Conservation (phyloP, 1,140 invertebrate species). For the Platorchestia sp. region DNA sequence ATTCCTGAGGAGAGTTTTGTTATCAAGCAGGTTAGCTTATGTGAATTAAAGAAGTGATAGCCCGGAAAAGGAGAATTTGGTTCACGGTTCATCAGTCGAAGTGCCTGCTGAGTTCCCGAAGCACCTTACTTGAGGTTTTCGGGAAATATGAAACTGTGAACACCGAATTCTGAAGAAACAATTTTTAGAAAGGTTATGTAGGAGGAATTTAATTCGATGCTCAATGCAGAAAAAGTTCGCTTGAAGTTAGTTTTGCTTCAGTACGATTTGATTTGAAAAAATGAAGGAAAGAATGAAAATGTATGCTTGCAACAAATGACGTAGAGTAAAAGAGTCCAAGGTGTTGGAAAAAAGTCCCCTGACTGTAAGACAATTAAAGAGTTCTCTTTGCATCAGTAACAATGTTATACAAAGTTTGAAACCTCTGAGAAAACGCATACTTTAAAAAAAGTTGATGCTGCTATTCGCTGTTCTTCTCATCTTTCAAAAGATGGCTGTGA, state of each 20-base stretch:
- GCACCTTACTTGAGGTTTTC: neutral
- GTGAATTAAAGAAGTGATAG: neutral
- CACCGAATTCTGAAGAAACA: neutral
- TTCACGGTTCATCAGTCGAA: neutral
- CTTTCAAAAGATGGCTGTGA: neutral
- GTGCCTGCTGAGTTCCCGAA: neutral
- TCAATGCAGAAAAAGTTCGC: neutral
- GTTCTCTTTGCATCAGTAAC: neutral
- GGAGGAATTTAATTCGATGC: neutral
- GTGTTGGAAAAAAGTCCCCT: neutral
- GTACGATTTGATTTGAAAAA: neutral
- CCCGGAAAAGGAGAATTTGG: neutral
- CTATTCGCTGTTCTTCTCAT: neutral
- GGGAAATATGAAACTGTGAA: neutral
- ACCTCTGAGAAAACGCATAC: neutral
- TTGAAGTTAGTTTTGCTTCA: neutral
- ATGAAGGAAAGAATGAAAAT: neutral
- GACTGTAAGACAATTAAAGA: neutral
- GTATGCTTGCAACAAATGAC: neutral
- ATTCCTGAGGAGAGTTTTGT: slow-evolving; percentile 69
- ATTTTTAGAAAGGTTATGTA: neutral
- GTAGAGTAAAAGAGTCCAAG: neutral
- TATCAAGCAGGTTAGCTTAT: neutral
- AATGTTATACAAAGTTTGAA: neutral
- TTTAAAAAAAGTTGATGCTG: neutral